Evolutionary conservation across 2,888 invertebrate genomes (phyloP).

Genomic region (Drosophila rellima): DNA sequence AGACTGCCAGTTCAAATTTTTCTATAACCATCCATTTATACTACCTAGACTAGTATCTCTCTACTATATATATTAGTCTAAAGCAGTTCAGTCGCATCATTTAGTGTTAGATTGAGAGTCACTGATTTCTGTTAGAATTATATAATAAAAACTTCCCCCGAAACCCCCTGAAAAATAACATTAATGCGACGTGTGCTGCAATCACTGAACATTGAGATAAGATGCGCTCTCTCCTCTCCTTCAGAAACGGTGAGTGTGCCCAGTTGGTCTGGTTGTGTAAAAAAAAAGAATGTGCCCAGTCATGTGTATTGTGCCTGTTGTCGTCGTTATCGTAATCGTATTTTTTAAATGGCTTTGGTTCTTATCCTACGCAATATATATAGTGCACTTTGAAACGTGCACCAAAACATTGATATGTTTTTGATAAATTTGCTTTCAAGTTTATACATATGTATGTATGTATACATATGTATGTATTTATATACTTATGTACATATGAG

Average conservation of each 20-base stretch:
- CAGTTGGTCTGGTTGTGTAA: constrained; percentile 50
- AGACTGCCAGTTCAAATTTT: constrained; percentile 27
- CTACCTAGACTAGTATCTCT: constrained; percentile 19
- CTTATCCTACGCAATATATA: constrained; percentile 39
- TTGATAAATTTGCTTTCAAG: constrained; percentile 20
- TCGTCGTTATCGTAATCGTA: constrained; percentile 53
- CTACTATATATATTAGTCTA: constrained; percentile 31
- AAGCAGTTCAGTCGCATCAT: constrained; percentile 35
- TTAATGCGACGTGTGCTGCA: constrained; percentile 52
- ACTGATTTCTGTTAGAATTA: constrained; percentile 2
- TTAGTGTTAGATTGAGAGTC: constrained; percentile 14
- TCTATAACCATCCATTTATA: constrained; percentile 13
- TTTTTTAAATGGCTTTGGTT: constrained; percentile 58
- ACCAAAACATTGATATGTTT: constrained; percentile 43
- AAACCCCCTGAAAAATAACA: constrained; percentile 12
- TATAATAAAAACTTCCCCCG: constrained; percentile 3
- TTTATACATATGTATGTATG: too few species aligned
- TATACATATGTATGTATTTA: constrained; percentile 12
- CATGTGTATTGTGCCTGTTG: constrained; percentile 47
- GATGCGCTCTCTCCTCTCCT: constrained; percentile 46
- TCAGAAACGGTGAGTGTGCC: constrained; percentile 57
- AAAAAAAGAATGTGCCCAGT: constrained; percentile 33
- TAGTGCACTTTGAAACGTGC: constrained; percentile 40
- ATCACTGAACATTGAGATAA: constrained; percentile 42
- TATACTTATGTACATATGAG: constrained; percentile 14